Percentiles rank a stretch among this genome's conserved stretches.
These are phyloP conservation scores for Dendrocincla fuliginosa DNA, from an alignment of 2,797 vertebrate species.

Conservation along the genomic window DNA sequence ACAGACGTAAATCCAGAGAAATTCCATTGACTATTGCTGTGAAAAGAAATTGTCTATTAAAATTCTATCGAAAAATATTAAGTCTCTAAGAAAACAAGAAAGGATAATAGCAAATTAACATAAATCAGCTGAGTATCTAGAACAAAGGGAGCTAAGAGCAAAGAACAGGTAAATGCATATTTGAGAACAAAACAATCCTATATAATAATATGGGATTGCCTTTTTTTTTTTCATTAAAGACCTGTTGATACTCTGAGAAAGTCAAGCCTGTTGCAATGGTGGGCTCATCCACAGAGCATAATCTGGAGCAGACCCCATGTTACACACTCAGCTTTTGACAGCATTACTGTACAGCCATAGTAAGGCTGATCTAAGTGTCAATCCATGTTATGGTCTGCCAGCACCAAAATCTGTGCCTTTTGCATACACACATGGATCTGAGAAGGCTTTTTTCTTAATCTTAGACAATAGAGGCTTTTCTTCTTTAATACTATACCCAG, in stretches of 20 bases:
- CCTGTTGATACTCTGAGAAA: neutral
- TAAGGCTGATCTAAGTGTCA: neutral
- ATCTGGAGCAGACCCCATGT: neutral
- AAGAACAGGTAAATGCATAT: neutral
- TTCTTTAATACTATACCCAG: neutral
- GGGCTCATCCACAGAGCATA: neutral
- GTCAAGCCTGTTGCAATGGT: neutral
- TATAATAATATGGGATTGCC: neutral
- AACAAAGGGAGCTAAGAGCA: neutral
- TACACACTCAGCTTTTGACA: neutral
- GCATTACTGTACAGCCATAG: neutral
- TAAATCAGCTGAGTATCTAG: neutral
- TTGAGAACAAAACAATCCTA: neutral
- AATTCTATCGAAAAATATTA: neutral
- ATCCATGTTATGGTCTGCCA: neutral
- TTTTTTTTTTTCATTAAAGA: neutral
- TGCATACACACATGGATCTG: neutral
- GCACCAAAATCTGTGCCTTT: neutral
- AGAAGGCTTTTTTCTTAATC: neutral
- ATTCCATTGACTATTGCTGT: neutral
- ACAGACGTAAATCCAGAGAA: neutral
- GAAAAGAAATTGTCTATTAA: neutral
- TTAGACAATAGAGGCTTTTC: neutral
- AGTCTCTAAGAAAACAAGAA: neutral
- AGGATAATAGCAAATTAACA: neutral